Base-by-base conservation (phyloP, 2,888 invertebrate genomes). In the Eupsilia transversa region DNA sequence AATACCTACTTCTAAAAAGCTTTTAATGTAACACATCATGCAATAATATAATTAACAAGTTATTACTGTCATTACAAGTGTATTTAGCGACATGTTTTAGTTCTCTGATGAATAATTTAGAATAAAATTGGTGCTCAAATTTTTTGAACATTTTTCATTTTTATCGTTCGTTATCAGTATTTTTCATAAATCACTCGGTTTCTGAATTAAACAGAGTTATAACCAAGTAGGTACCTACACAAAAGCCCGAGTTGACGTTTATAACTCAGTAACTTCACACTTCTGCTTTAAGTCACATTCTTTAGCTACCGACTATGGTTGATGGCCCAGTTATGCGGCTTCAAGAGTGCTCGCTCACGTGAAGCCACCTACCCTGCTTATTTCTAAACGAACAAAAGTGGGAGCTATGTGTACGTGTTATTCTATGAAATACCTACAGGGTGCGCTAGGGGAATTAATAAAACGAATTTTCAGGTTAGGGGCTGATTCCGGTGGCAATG, bases 1-100 rank as follows among this genome's bases (percentile, higher is more conserved):
- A 33, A 70, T 77, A 80, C n/a, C n/a, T n/a, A n/a, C 27, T 74
- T 69, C 64, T 71, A 70, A 79, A 78, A 79, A 73, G 56, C 68
- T 76, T 88, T 87, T 90, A 92, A 88, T 88, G 87, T 88, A 80
- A 84, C 83, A 66, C 76, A 86, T 82, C 94, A 94, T 93, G 94
- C 93, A 71, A 94, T 90, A 90, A 87, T 90, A 90, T 89, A 92
- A 93, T 94, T 93, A 79, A 57, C 38, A 69, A 93, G 88, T 86
- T 86, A 88, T 89, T 89, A 86, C 84, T 88, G 85, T 89, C 87
- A 83, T 83, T 89, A 88, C 82, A 79, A 66, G n/a, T 35, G 52
- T 56, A 54, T 80, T 83, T 61, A 73, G 68, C 17, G 54, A 30
- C 38, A 63, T 57, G 27, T 65, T 79, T 61, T 61, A 64, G 54